Percentiles rank a stretch among this genome's conserved stretches.
These are phyloP conservation scores for Drosophila oshimai DNA, from an alignment of 1,140 invertebrate genomes.

Conservation along the genomic window DNA sequence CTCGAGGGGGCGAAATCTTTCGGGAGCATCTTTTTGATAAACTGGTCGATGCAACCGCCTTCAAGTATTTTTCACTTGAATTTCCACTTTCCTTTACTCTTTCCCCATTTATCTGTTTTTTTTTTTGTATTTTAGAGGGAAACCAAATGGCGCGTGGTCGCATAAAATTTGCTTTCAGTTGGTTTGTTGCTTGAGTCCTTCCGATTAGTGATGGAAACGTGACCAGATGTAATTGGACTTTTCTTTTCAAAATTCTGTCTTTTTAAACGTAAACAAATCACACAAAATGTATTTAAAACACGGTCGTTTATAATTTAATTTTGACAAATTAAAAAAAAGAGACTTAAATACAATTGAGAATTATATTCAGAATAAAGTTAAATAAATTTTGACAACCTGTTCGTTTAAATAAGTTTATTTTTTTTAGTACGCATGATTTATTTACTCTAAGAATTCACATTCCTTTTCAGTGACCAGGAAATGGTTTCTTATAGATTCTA, in stretches of 20 bases:
- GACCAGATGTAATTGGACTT: constrained; percentile 2
- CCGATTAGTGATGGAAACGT: constrained; percentile 36
- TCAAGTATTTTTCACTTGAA: constrained; percentile 40
- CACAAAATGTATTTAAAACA: no score
- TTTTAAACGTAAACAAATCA: no score
- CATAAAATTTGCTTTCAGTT: constrained; percentile 56
- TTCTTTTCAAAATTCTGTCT: neutral
- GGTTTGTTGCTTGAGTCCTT: constrained; percentile 26
- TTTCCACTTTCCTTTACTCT: constrained; percentile 28
- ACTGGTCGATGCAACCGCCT: constrained; percentile 38
- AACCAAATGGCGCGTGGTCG: constrained; percentile 71
- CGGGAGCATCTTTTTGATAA: constrained; percentile 37
- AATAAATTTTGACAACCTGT: no score
- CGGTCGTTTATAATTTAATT: no score
- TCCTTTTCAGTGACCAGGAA: constrained; percentile 11
- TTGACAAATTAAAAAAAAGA: no score
- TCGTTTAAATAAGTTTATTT: no score
- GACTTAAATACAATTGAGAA: no score
- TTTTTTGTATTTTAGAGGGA: constrained; percentile 21
- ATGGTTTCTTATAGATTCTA: neutral
- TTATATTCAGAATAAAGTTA: no score
- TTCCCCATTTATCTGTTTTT: neutral
- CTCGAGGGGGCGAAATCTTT: constrained; percentile 20
- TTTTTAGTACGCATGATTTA: no score
- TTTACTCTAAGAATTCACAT: neutral